Evolutionary conservation across 2,888 invertebrate genomes (phyloP).

Genomic region (Lithosia quadra): DNA sequence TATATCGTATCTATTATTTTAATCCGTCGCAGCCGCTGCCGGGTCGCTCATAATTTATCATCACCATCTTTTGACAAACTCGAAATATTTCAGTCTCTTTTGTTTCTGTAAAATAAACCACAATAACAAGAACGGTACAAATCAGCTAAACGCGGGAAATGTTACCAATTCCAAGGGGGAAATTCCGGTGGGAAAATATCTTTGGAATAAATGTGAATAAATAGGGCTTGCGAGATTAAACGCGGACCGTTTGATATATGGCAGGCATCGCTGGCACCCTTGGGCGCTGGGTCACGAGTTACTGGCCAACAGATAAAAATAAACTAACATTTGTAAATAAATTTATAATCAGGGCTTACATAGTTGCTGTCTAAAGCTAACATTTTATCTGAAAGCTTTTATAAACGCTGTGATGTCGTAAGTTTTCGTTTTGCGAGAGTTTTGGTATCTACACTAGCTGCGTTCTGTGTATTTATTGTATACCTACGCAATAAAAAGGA

Average conservation of each 20-base stretch:
- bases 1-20: conserved; percentile 48
- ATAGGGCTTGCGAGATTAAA: conserved; percentile 83
- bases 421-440: background rate
- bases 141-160: conserved; percentile 80
- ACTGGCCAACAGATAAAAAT: conserved; percentile 63
- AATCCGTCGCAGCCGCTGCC: conserved; percentile 49
- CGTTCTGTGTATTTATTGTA: background rate
- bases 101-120: conserved; percentile 73
- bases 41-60: conserved; percentile 63
- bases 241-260: conserved; percentile 79
- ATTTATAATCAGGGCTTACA: conserved; percentile 40
- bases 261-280: conserved; percentile 62
- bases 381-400: conserved; percentile 12
- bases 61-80: conserved; percentile 68
- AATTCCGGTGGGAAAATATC: conserved; percentile 83
- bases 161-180: conserved; percentile 80
- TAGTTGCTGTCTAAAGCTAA: conserved; percentile 19
- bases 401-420: background rate
- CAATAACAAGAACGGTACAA: conserved; percentile 75
- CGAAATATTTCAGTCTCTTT: conserved; percentile 70
- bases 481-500: too few relatives aligned
- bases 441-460: background rate
- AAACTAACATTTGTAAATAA: conserved; percentile 61
- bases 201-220: conserved; percentile 84
- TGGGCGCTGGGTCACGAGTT: conserved; percentile 58